These are phyloP conservation scores for Andrena bucephala DNA, from an alignment of 2,888 invertebrate genomes.

Conservation along the genomic window DNA sequence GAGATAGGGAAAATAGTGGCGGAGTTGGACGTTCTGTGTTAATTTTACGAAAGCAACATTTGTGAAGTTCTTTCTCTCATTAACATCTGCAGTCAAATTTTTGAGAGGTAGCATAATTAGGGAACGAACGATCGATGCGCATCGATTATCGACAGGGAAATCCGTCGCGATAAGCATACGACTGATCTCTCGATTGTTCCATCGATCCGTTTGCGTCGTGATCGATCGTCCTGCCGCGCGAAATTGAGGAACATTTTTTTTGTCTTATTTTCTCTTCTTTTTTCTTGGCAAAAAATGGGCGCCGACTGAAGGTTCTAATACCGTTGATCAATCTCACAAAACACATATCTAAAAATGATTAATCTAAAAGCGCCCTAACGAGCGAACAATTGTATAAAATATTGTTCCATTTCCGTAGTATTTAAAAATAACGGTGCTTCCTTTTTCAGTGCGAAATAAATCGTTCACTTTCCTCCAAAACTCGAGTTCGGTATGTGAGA, in stretches of 20 bases:
- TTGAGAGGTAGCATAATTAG: no score
- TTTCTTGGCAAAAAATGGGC: background rate
- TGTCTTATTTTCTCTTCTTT: background rate
- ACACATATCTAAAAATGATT: conserved; percentile 4
- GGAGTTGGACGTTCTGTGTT: no score
- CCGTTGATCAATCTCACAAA: conserved; percentile 10
- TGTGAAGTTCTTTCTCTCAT: no score
- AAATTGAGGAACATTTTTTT: background rate
- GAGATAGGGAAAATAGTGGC: no score
- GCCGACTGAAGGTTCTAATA: conserved; percentile 4
- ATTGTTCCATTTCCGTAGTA: background rate
- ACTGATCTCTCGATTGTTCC: conserved; percentile 1
- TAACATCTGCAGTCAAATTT: no score
- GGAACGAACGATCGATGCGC: conserved; percentile 1
- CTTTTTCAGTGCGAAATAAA: background rate
- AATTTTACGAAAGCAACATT: no score
- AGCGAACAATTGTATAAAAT: conserved; percentile 31
- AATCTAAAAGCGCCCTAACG: background rate
- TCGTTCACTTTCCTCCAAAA: background rate
- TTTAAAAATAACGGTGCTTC: conserved; percentile 21
- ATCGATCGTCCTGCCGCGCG: conserved; percentile 23
- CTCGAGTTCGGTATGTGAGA: background rate
- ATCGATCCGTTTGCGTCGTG: background rate
- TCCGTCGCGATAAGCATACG: background rate
- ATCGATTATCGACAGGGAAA: background rate